Conservation (phyloP, 2,888 invertebrate genomes). For the Parnassius smintheus region DNA sequence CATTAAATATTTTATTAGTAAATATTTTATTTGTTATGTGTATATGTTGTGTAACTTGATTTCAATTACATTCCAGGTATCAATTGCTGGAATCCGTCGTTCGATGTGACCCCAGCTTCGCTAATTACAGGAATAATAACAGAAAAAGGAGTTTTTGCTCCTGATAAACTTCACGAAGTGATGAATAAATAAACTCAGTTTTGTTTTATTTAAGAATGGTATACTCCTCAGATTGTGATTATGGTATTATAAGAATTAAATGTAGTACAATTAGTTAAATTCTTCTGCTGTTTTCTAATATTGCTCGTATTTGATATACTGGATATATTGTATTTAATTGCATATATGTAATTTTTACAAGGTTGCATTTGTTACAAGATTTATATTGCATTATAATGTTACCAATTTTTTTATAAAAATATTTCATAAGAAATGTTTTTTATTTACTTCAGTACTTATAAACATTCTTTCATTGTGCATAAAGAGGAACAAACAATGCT, state of each 20-base stretch:
- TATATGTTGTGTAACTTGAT: too few relatives aligned
- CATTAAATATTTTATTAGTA: too few relatives aligned
- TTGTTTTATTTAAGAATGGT: not conserved
- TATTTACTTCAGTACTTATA: too few relatives aligned
- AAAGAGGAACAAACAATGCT: too few relatives aligned
- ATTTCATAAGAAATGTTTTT: too few relatives aligned
- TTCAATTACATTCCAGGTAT: slow-evolving; percentile 84
- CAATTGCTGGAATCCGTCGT: slow-evolving; percentile 98
- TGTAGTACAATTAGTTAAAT: not conserved
- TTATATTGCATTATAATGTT: slow-evolving; percentile 17
- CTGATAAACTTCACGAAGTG: slow-evolving; percentile 69
- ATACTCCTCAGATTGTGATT: slow-evolving; percentile 13
- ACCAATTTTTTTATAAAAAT: slow-evolving; percentile 6
- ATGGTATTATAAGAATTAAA: slow-evolving; percentile 6
- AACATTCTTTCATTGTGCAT: too few relatives aligned
- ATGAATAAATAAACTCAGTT: slow-evolving; percentile 33
- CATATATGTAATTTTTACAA: slow-evolving; percentile 21
- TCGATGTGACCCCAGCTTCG: slow-evolving; percentile 97
- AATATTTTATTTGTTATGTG: too few relatives aligned
- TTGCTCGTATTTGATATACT: slow-evolving; percentile 20
- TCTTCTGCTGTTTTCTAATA: slow-evolving; percentile 10
- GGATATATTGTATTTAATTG: slow-evolving; percentile 3
- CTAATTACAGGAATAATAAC: slow-evolving; percentile 97
- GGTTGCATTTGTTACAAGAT: slow-evolving; percentile 28
- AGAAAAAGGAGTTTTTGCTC: slow-evolving; percentile 92